phyloP scores from a whole-genome alignment of 1,140 invertebrate genomes.

The Calosoma granatense region DNA sequence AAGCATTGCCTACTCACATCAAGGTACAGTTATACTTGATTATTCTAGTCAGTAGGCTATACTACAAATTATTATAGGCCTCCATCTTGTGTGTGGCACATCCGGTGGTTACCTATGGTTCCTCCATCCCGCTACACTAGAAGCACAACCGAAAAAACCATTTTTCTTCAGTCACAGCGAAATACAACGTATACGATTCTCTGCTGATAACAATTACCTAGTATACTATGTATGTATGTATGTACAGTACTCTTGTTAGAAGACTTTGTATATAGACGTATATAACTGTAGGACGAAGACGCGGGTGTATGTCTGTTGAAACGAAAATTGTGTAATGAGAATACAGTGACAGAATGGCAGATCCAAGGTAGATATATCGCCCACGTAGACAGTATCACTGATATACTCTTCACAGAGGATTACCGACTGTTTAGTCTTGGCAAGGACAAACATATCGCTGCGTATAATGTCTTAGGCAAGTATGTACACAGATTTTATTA shows the following conservation, averaged over 20 bases:
- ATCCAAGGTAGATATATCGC: conserved; percentile 46
- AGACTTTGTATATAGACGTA: conserved; percentile 9
- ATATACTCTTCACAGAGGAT: conserved; percentile 39
- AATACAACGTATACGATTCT: conserved; percentile 41
- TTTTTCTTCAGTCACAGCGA: conserved; percentile 35
- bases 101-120: conserved; percentile 43
- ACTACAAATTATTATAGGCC: conserved; percentile 36
- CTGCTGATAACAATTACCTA: conserved; percentile 38
- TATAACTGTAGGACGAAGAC: conserved; percentile 36
- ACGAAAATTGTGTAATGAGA: conserved; percentile 31
- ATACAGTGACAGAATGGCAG: conserved; percentile 29
- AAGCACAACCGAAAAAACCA: conserved; percentile 35
- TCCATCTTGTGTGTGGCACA: conserved; percentile 43
- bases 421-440: conserved; percentile 45
- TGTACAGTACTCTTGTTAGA: too few species aligned
- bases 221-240: conserved; percentile 40
- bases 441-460: conserved; percentile 49
- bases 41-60: too few species aligned
- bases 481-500: too few species aligned
- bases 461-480: conserved; percentile 49
- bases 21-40: conserved; percentile 35
- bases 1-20: conserved; percentile 38
- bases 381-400: conserved; percentile 42
- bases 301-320: conserved; percentile 41
- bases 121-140: conserved; percentile 40